Evolutionary conservation across 2,113 vertebrate species (phyloP).

Genomic region (Macquaria australasica): DNA sequence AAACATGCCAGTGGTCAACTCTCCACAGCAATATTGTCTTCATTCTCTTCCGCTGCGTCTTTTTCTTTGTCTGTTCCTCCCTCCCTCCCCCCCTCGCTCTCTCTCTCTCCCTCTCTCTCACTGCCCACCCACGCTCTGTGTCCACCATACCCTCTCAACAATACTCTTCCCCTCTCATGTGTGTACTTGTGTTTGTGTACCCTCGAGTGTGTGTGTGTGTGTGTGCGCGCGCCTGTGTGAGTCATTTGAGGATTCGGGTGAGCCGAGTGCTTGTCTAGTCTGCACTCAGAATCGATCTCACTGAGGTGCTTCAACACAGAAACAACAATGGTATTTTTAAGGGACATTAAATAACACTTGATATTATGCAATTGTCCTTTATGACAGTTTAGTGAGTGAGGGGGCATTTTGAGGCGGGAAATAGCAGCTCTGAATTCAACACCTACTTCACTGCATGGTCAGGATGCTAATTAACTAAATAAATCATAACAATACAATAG

Average conservation of each 20-base stretch:
- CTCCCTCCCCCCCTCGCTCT: slow-evolving; percentile 15
- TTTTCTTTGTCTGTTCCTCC: slow-evolving; percentile 39
- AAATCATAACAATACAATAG: neutral
- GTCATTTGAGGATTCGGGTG: slow-evolving; percentile 59
- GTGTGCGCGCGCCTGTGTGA: slow-evolving; percentile 25
- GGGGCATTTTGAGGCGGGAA: slow-evolving; percentile 36
- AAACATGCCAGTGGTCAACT: neutral
- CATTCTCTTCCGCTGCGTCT: slow-evolving; percentile 3
- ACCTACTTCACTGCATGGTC: slow-evolving; percentile 14
- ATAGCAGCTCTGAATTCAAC: slow-evolving; percentile 32
- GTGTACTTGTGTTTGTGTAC: slow-evolving; percentile 18
- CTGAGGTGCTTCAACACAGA: slow-evolving; percentile 47
- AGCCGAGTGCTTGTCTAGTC: slow-evolving; percentile 59
- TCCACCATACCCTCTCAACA: slow-evolving; percentile 49
- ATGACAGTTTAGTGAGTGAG: slow-evolving; percentile 54
- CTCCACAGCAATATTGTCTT: slow-evolving; percentile 3
- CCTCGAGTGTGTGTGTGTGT: neutral
- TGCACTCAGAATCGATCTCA: slow-evolving; percentile 56
- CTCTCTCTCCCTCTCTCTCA: slow-evolving; percentile 20
- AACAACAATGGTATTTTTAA: slow-evolving; percentile 44
- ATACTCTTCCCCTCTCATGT: slow-evolving; percentile 21
- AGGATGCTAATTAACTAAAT: slow-evolving; percentile 4
- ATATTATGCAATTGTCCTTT: slow-evolving; percentile 58
- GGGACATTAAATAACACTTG: slow-evolving; percentile 35
- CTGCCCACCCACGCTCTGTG: slow-evolving; percentile 53